Evolutionary conservation across 2,113 vertebrate genomes (phyloP), one percentile per base, ranked within the genome.

Genomic region (Laterallus jamaicensis): DNA sequence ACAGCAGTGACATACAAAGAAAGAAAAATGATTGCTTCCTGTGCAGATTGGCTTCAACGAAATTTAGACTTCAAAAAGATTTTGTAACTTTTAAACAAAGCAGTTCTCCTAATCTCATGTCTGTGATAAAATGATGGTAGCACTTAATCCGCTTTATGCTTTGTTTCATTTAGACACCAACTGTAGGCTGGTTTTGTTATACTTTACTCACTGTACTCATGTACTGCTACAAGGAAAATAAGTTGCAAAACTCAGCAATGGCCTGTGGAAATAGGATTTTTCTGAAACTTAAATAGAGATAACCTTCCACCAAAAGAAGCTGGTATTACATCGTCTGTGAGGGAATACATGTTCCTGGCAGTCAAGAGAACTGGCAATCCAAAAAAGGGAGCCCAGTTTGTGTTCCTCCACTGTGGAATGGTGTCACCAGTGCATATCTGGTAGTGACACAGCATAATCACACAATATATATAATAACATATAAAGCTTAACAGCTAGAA

Each of bases 21-120:
- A 78, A 93, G 71, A 88, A 80, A 92, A 91, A 67, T 47, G 24
- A 73, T 86, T 86, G 58, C 69, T 96, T 96, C 87, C 76, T 82
- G 83, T 47, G 66, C 58, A 86, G 89, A 95, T 92, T 88, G 94
- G 52, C 29, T 91, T 91, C 76, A 87, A 84, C 91, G 47, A 92
- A 88, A 66, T 55, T 92, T 63, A 66, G 73, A 79, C 86, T 88
- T 97, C 91, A 96, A 92, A 97, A 91, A 87, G 50, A 59, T 55
- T 92, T 86, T 88, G 82, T 32, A 60, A 66, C 22, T 77, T 90
- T 91, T 86, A 96, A 93, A 95, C 85, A 88, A 90, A 93, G 35
- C 29, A 74, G 64, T 90, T 84, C 50, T 76, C 29, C 54, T 77
- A 83, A 88, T 93, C 63, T 35, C 55, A n/a, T 32, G 19, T 77